Evolutionary conservation across 1,140 invertebrate species (phyloP), one percentile per base, ranked within the genome.

Genomic region (Drosophila kohkoa): DNA sequence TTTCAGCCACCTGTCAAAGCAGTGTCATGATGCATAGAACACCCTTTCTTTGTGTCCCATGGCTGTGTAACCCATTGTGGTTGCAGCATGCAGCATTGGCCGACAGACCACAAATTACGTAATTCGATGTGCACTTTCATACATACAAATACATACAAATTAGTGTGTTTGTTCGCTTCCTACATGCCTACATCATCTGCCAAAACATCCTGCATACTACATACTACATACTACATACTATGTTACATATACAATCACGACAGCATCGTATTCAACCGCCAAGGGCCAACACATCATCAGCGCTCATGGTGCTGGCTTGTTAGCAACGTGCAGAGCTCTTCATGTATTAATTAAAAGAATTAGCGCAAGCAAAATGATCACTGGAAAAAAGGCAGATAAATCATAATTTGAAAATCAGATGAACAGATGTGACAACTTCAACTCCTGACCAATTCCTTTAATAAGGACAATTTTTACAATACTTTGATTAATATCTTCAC

Each of bases 91-190:
- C 13, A 69, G 46, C 32, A 66, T 62, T 64, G 72, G 57, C 43
- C 38, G 38, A 52, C 45, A 57, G 59, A 54, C 45, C 55, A 76
- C 69, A 76, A 76, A 76, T 76, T 76, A 76, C 41, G 69, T 60
- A 73, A 76, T 66, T 73, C 43, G 63, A 72, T 65, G 59, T 64
- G 62, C 59, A 60, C 30, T 74, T 38, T 32, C 38, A 35, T 55
- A 59, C 59, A 72, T 57, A 57, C 68, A 59, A 67, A 72, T 57
- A 57, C 68, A 66, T 25, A 59, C 11, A 32, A 7, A 10, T 63
- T 28, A 54, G 16, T 7, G 48, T 20, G n/a, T 64, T 5, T 62
- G 15, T 60, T 7, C 20, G 30, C 4, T 30, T 60, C 6, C 15
- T 10, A 8, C 35, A 38, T 38, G 7, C 7, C 35, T 32, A 32